These are phyloP conservation scores for Trichomycterus rosablanca DNA, from an alignment of 2,113 vertebrate species.

Conservation along the genomic window DNA sequence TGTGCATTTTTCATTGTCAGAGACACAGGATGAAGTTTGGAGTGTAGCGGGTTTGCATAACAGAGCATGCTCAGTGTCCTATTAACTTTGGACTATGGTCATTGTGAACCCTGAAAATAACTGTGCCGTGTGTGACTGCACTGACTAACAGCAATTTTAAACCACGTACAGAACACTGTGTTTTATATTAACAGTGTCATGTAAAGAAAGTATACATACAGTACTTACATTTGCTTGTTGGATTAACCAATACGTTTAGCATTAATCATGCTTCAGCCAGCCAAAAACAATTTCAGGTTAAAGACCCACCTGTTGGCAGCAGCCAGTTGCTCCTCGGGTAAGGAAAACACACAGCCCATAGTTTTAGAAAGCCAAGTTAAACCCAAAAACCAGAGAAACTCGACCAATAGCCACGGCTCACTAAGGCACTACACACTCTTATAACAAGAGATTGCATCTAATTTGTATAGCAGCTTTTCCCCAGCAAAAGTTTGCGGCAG, in stretches of 20 bases:
- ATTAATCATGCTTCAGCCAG: no score
- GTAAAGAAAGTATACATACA: no score
- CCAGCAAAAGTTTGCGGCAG: no score
- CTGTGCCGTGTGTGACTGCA: neutral
- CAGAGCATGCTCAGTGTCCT: neutral
- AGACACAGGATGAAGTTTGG: no score
- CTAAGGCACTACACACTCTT: neutral
- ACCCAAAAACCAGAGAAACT: neutral
- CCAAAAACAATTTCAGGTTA: neutral
- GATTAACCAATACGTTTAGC: no score
- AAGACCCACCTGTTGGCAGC: conserved; percentile 77
- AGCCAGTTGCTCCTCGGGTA: conserved; percentile 69
- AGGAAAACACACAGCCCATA: conserved; percentile 86
- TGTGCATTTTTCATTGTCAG: neutral
- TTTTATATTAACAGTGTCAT: no score
- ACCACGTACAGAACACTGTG: neutral
- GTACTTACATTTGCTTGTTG: no score
- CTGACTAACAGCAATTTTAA: neutral
- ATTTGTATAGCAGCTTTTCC: no score
- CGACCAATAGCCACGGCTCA: neutral
- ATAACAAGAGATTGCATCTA: neutral
- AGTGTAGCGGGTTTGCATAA: neutral
- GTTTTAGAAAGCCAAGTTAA: conserved; percentile 22
- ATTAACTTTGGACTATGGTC: no score
- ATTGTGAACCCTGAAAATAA: neutral